Base-by-base conservation (phyloP, 2,797 vertebrate species). In the Austrolebias charrua region DNA sequence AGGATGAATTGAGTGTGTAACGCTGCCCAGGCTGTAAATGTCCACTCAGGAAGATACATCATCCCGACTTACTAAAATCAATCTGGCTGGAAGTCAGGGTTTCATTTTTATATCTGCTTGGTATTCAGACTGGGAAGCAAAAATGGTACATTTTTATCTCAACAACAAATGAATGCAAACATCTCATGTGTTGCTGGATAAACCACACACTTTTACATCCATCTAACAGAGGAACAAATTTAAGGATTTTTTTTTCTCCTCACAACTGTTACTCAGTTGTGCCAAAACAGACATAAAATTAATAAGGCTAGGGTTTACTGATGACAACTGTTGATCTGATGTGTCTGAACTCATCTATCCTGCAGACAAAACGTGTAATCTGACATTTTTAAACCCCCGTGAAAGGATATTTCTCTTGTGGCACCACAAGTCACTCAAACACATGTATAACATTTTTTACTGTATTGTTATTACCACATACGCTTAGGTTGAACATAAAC, bases 61-160 rank as follows among this genome's bases (percentile, higher is more conserved):
- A 49, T n/a, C 24, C 50, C 28, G 24, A 12, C 4, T 19, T 58
- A 18, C 10, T 46, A 5, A 68, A 42, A 55, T 50, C 47, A 15
- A 60, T 55, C 9, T 20, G 50, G 20, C 29, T 63, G 20, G 4
- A 40, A 71, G 58, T 81, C 62, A 60, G 56, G 60, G n/a, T 69
- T 73, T 24, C 12, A 2, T 1, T 42, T 43, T 14, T 35, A 55
- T 46, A 63, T 64, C 7, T 55, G 54, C 19, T 60, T 44, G 50
- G 48, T 60, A 73, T 74, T 75, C 55, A 24, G 54, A 51, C 14
- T 16, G 11, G 35, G 4, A 24, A 47, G 19, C 0, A 52, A 44
- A 20, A 8, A 18, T 42, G 45, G 15, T 19, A 4, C 55, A n/a
- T 58, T 42, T 58, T 31, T 12, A 40, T 40, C 38, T 40, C 11